Conservation (phyloP, 2,113 vertebrate species). For the Callocephalon fimbriatum region DNA sequence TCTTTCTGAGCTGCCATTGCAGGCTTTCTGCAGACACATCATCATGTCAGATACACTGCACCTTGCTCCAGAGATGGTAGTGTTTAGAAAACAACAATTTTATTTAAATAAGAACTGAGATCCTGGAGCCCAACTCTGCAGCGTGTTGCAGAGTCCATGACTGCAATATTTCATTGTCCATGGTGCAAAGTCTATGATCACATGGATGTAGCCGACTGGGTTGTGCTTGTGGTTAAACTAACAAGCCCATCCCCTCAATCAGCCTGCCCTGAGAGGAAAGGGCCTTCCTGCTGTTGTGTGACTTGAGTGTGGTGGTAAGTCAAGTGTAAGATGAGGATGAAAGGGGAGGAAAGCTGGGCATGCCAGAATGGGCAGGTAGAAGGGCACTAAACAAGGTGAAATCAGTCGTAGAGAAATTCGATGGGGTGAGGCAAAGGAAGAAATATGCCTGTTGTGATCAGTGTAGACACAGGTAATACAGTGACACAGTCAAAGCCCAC, state of each 20-base stretch:
- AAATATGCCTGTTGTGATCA: background rate
- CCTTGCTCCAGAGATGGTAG: background rate
- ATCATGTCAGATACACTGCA: background rate
- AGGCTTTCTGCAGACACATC: background rate
- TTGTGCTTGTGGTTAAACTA: background rate
- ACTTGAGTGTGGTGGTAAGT: background rate
- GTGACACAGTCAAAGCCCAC: background rate
- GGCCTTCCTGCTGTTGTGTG: background rate
- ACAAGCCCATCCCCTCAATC: background rate
- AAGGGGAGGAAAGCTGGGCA: background rate
- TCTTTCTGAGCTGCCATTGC: background rate
- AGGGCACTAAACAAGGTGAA: background rate
- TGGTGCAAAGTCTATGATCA: background rate
- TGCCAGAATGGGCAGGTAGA: background rate
- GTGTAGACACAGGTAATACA: background rate
- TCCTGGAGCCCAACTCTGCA: background rate
- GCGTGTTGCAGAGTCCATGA: background rate
- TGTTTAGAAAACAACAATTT: background rate
- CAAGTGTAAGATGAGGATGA: background rate
- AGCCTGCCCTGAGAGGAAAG: background rate
- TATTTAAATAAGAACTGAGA: constrained; percentile 62
- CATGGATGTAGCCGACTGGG: background rate
- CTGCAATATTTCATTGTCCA: fast-evolving
- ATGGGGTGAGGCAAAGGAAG: background rate
- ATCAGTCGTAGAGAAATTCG: background rate